These are phyloP conservation scores for Brachionus koreanus DNA, from an alignment of 1,140 invertebrate species.

Conservation along the genomic window DNA sequence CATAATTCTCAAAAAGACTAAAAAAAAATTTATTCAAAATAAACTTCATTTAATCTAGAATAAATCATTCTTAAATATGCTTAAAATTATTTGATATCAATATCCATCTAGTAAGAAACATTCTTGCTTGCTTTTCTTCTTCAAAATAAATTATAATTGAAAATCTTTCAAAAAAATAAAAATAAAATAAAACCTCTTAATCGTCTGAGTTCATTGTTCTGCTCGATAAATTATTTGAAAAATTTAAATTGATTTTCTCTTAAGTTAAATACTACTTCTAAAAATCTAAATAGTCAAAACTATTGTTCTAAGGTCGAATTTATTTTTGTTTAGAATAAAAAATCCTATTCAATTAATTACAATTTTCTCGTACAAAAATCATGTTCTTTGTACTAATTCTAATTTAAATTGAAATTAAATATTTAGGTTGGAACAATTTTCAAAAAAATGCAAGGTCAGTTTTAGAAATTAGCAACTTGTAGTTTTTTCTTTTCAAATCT, in stretches of 20 bases:
- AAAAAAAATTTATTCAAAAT: too few relatives aligned
- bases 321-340: background rate
- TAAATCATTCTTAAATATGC: too few relatives aligned
- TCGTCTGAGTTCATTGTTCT: background rate
- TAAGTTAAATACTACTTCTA: background rate
- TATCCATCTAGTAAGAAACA: too few relatives aligned
- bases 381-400: background rate
- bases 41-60: too few relatives aligned
- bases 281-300: background rate
- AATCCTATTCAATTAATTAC: background rate
- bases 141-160: background rate
- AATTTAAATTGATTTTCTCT: background rate
- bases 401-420: conserved; percentile 5
- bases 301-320: background rate
- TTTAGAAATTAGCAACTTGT: background rate
- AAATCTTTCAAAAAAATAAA: background rate
- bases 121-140: too few relatives aligned
- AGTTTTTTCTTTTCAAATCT: background rate
- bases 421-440: conserved; percentile 21
- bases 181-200: background rate
- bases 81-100: too few relatives aligned
- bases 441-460: background rate
- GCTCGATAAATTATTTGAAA: background rate
- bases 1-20: too few relatives aligned
- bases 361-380: background rate